phyloP scores from a whole-genome alignment of 2,888 invertebrate species.

The Terebella lapidaria region DNA sequence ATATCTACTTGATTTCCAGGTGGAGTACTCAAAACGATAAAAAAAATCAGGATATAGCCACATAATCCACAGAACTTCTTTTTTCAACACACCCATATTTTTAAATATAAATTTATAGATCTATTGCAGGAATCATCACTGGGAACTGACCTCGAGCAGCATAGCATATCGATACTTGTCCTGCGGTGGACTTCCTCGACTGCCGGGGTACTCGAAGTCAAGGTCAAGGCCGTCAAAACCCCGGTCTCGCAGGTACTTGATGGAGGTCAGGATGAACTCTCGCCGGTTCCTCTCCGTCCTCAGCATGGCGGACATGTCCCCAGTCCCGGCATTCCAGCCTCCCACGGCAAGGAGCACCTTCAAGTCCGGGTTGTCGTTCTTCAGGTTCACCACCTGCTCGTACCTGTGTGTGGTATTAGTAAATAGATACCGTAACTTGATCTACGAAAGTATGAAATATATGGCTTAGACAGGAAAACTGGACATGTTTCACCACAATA shows the following conservation, averaged over 20 bases:
- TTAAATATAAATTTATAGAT: no score
- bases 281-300: conserved; percentile 25
- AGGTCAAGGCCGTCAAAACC: conserved; percentile 82
- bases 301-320: conserved; percentile 51
- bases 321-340: conserved; percentile 91
- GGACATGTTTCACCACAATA: no score
- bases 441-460: no score
- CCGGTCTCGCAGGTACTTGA: conserved; percentile 34
- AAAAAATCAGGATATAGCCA: background rate
- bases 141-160: no score
- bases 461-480: no score
- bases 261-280: conserved; percentile 32
- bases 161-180: conserved; percentile 35
- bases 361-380: conserved; percentile 63
- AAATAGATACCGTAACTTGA: no score
- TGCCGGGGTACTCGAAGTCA: conserved; percentile 85
- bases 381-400: conserved; percentile 34
- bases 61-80: background rate
- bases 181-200: conserved; percentile 38
- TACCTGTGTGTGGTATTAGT: conserved; percentile 9
- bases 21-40: background rate
- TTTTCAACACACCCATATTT: no score
- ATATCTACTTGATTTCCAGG: no score
- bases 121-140: no score
- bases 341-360: conserved; percentile 81